Base-by-base conservation (phyloP, 2,113 vertebrate genomes). In the Romanogobio albipinnatus region DNA sequence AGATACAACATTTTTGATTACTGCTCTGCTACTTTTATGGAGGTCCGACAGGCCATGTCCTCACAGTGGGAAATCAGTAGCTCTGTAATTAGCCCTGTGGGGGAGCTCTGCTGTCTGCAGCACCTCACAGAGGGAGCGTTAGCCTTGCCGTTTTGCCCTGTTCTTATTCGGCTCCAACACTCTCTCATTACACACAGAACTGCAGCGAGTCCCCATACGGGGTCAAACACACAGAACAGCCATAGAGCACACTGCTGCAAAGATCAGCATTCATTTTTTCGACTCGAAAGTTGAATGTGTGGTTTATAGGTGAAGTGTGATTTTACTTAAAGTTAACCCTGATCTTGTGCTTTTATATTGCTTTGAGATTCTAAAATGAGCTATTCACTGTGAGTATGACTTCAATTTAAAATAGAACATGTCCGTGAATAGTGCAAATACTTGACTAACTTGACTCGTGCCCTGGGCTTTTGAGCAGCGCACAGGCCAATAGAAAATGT, bases 51-150 rank as follows among this genome's bases (percentile, higher is more conserved):
- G 53, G 80, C 77, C 76, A 22, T 68, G 56, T 53, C 68, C 84
- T 83, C 80, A 22, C 86, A 73, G 87, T 29, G 47, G 71, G 74
- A 47, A 26, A 62, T 62, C 56, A 56, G 58, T 58, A 45, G 87
- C 71, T 85, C 82, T 89, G 84, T 91, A 89, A 91, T 91, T 90
- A 87, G 87, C 64, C 64, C 89, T 13, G 81, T 43, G 36, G 66
- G 81, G 82, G 84, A 62, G 75, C 62, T 75, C 68, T 71, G 84
- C 33, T 80, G 22, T 82, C 45, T 83, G 86, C 68, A 77, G 82
- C 85, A 86, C 71, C 45, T 80, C 68, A 76, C 45, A 56, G 53
- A 66, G 84, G 29, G 43, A 62, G 75, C 8, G 64, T 43, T 80
- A 82, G 76, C 76, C 76, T 87, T 87, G 76, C 45, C 14, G 8